Conservation (phyloP, 37 sponge, comb jelly and placozoan genomes). For the Amphimedon queenslandica region DNA sequence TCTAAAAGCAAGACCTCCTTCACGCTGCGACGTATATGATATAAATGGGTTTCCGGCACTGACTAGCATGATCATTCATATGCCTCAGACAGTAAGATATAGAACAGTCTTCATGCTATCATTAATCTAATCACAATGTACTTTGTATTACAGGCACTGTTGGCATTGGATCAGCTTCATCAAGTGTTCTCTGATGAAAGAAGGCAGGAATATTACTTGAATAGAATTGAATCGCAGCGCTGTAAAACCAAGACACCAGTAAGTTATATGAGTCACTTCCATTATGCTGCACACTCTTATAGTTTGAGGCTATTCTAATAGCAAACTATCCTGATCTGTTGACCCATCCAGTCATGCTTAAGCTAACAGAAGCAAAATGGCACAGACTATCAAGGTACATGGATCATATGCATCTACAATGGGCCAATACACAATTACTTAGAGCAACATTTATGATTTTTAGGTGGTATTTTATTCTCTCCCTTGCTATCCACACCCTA, state of each 20-base stretch:
- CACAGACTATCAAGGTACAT: constrained; percentile 26
- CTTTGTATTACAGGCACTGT: constrained; percentile 1
- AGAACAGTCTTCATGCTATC: neutral
- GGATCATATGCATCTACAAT: neutral
- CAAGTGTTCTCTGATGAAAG: constrained; percentile 10
- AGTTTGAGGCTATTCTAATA: constrained; percentile 42
- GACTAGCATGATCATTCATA: constrained; percentile 37
- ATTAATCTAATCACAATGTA: no score
- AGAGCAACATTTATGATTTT: neutral
- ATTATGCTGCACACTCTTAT: neutral
- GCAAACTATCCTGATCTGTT: constrained; percentile 20
- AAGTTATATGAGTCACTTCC: neutral
- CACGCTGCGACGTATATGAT: constrained; percentile 20
- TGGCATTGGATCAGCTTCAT: constrained; percentile 42
- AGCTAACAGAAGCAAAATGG: constrained; percentile 58
- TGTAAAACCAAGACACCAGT: neutral
- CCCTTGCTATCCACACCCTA: constrained; percentile 12
- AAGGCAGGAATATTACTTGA: constrained; percentile 12
- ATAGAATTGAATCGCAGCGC: constrained; percentile 9
- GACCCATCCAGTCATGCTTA: constrained; percentile 52
- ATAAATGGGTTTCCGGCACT: constrained; percentile 33
- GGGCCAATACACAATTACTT: no score
- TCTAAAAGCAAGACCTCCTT: constrained; percentile 21
- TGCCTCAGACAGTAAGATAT: constrained; percentile 41
- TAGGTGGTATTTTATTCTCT: constrained; percentile 7